phyloP scores from a whole-genome alignment of 2,888 invertebrate genomes.

The Arctia plantaginis region DNA sequence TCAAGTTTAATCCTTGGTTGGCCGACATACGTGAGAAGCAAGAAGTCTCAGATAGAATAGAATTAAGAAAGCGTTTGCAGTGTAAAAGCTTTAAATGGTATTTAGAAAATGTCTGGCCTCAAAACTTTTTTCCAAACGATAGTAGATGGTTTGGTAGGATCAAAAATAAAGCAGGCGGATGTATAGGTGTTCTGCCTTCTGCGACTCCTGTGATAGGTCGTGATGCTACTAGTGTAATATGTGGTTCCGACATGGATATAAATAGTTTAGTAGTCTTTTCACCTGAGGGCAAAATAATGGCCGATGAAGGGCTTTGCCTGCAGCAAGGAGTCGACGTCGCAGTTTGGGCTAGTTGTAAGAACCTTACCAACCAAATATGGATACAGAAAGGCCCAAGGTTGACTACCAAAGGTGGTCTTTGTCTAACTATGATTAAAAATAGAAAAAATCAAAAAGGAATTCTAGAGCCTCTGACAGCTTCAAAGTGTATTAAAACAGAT shows the following conservation, averaged over 20 bases:
- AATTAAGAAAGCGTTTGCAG: conserved; percentile 89
- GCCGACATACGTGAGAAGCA: conserved; percentile 87
- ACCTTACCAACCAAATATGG: conserved; percentile 90
- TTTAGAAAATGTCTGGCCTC: conserved; percentile 97
- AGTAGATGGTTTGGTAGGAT: conserved; percentile 97
- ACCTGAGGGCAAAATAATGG: conserved; percentile 91
- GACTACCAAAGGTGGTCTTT: conserved; percentile 68
- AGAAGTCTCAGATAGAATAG: conserved; percentile 88
- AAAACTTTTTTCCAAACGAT: conserved; percentile 96
- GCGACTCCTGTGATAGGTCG: conserved; percentile 90
- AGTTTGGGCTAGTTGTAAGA: conserved; percentile 90
- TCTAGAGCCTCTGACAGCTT: conserved; percentile 84
- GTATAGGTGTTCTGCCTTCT: conserved; percentile 72
- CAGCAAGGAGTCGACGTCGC: conserved; percentile 89
- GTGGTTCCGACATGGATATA: conserved; percentile 86
- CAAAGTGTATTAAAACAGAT: conserved; percentile 83
- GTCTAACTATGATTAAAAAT: conserved; percentile 67
- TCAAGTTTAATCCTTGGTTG: conserved; percentile 93
- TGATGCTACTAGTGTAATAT: conserved; percentile 89
- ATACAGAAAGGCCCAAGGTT: conserved; percentile 80
- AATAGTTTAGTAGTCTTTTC: conserved; percentile 91
- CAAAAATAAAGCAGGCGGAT: conserved; percentile 77
- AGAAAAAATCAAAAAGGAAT: conserved; percentile 60
- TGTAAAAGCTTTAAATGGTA: conserved; percentile 98
- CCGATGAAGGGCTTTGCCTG: conserved; percentile 95